Conservation (phyloP, 2,888 invertebrate species). For the Parnassius mnemosyne region DNA sequence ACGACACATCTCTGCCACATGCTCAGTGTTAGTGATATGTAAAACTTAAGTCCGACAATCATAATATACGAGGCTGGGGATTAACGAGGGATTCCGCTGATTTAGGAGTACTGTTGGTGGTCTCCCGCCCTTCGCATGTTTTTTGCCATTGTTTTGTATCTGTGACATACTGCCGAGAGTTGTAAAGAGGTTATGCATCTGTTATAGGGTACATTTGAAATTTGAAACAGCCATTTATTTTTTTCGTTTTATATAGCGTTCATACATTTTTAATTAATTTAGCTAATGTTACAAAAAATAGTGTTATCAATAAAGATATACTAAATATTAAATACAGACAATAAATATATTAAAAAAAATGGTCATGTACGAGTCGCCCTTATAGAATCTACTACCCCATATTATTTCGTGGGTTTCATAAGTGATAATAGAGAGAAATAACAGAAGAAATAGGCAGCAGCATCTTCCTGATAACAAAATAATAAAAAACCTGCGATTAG, state of each 20-base stretch:
- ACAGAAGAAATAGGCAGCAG: too few species aligned
- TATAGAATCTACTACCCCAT: too few species aligned
- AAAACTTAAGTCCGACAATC: constrained; percentile 69
- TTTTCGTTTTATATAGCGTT: constrained; percentile 7
- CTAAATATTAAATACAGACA: too few species aligned
- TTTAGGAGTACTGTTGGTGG: constrained; percentile 67
- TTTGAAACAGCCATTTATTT: constrained; percentile 30
- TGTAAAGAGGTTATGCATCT: constrained; percentile 51
- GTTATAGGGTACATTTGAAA: constrained; percentile 39
- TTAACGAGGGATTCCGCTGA: constrained; percentile 64
- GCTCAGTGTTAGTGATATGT: constrained; percentile 66
- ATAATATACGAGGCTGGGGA: constrained; percentile 70
- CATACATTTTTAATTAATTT: constrained; percentile 5
- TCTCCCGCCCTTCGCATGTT: constrained; percentile 57
- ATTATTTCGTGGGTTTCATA: too few species aligned
- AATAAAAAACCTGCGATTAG: too few species aligned
- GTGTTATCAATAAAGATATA: too few species aligned
- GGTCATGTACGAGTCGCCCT: too few species aligned
- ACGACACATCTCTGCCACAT: constrained; percentile 60
- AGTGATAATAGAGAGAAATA: too few species aligned
- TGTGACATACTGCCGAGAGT: constrained; percentile 58
- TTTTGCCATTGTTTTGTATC: constrained; percentile 45
- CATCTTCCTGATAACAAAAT: too few species aligned
- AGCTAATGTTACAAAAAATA: not conserved
- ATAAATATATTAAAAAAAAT: too few species aligned